Evolutionary conservation across 2,797 vertebrate genomes (phyloP).

Genomic region (Gouania willdenowi): DNA sequence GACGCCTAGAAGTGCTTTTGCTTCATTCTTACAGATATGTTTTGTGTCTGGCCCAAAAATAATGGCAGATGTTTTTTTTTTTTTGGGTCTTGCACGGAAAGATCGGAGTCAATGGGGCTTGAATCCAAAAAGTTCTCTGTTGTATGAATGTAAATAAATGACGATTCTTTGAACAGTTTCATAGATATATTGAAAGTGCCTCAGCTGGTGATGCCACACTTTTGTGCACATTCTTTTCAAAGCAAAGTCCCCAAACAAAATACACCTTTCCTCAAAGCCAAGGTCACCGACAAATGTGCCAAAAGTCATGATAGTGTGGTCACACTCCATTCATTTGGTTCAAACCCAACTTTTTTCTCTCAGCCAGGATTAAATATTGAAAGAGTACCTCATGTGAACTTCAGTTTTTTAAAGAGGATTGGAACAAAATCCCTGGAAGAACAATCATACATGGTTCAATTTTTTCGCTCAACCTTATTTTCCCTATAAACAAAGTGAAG

Average conservation of each 20-base stretch:
- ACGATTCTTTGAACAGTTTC: too few relatives aligned
- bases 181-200: too few relatives aligned
- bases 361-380: neutral
- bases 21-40: too few relatives aligned
- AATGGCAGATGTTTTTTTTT: too few relatives aligned
- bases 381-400: neutral
- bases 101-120: too few relatives aligned
- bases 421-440: neutral
- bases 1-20: too few relatives aligned
- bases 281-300: neutral
- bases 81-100: too few relatives aligned
- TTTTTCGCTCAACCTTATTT: neutral
- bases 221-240: too few relatives aligned
- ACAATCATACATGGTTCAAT: neutral
- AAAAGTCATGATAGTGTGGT: neutral
- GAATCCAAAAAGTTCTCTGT: too few relatives aligned
- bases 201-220: too few relatives aligned
- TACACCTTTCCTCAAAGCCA: neutral
- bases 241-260: slow-evolving; percentile 1
- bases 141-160: too few relatives aligned
- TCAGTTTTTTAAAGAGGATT: neutral
- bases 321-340: slow-evolving; percentile 1
- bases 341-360: neutral
- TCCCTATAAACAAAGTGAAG: neutral
- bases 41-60: too few relatives aligned